phyloP scores from a whole-genome alignment of 2,888 invertebrate species.

The Nomada ferruginata region DNA sequence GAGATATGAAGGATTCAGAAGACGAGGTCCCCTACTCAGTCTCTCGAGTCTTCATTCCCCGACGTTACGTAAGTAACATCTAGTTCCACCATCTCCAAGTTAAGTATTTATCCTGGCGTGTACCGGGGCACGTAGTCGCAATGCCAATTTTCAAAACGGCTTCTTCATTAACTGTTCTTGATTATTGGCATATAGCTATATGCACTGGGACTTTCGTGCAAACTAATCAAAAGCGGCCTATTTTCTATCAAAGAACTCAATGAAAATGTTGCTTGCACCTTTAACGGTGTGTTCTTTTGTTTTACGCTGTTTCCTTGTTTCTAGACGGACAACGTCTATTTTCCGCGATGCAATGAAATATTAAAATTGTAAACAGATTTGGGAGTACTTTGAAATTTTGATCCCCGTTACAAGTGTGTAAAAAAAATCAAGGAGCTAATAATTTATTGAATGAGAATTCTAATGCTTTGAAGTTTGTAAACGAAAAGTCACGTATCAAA shows the following conservation, averaged over 20 bases:
- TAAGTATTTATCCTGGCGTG: slow-evolving; percentile 64
- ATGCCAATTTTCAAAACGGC: slow-evolving; percentile 53
- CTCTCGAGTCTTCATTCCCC: slow-evolving; percentile 32
- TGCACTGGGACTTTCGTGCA: neutral
- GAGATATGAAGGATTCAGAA: slow-evolving; percentile 71
- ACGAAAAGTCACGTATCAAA: too few relatives aligned
- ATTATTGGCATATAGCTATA: neutral
- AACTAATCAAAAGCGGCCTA: slow-evolving; percentile 25
- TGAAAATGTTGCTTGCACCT: neutral
- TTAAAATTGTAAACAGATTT: too few relatives aligned
- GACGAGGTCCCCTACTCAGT: slow-evolving; percentile 46
- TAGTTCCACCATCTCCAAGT: slow-evolving; percentile 47
- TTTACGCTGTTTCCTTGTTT: neutral
- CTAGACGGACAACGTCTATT: neutral
- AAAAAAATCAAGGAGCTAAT: too few relatives aligned
- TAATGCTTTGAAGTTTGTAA: too few relatives aligned
- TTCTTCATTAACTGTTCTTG: slow-evolving; percentile 55
- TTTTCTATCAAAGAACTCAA: neutral
- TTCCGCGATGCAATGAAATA: neutral
- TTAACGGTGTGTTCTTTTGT: neutral
- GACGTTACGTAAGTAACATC: slow-evolving; percentile 48
- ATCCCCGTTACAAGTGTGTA: too few relatives aligned
- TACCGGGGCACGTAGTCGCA: slow-evolving; percentile 24
- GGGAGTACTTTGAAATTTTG: too few relatives aligned
- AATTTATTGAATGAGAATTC: too few relatives aligned